A percentile compares a stretch with the other conserved stretches of the same genome.
Conservation (phyloP, 2,888 invertebrate species). For the Serripes groenlandicus region DNA sequence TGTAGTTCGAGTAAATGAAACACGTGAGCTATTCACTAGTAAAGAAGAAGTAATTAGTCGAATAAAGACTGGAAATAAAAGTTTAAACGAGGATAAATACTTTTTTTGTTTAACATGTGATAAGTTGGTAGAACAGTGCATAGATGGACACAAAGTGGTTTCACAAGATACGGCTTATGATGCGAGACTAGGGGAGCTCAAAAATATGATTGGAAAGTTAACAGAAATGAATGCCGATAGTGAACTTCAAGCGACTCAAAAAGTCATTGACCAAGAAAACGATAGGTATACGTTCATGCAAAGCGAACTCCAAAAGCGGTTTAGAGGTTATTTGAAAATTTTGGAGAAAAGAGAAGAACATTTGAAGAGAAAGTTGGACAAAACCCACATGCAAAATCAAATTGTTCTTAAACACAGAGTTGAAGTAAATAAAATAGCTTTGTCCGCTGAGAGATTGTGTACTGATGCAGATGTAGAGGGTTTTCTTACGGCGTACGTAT, state of each 20-base stretch:
- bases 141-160: background rate
- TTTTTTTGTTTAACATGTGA: constrained; percentile 15
- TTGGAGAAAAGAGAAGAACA: background rate
- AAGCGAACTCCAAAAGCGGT: background rate
- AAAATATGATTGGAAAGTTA: background rate
- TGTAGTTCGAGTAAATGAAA: too few species aligned
- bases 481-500: background rate
- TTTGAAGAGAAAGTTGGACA: background rate
- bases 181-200: background rate
- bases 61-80: too few species aligned
- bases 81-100: too few species aligned
- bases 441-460: background rate
- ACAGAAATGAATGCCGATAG: background rate
- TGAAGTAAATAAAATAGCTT: background rate
- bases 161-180: background rate
- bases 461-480: background rate
- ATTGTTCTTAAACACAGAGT: background rate
- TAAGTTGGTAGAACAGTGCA: background rate
- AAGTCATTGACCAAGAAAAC: constrained; percentile 7
- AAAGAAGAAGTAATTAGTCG: too few species aligned
- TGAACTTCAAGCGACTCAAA: background rate
- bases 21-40: too few species aligned
- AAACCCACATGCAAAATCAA: background rate
- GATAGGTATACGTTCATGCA: background rate
- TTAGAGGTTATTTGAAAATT: background rate